Evolutionary conservation across 2,797 vertebrate genomes (phyloP).

Genomic region (Vireo griseus): DNA sequence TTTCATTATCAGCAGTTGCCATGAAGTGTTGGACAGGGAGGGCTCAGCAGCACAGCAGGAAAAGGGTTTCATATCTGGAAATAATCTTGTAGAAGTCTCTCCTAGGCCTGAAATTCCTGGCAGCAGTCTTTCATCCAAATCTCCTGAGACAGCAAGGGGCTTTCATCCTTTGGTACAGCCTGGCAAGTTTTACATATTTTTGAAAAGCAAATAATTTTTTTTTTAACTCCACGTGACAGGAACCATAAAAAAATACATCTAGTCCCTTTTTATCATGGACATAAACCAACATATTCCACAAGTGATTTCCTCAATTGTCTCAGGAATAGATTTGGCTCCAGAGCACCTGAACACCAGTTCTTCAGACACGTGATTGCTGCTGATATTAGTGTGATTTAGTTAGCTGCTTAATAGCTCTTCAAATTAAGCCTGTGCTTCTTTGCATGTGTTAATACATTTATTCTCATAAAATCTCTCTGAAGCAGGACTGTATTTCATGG

Average conservation of each 20-base stretch:
- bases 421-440: background rate
- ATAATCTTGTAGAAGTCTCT: slow-evolving; percentile 38
- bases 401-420: background rate
- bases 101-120: slow-evolving; percentile 40
- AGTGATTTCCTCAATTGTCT: background rate
- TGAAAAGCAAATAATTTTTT: background rate
- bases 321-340: background rate
- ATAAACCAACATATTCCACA: background rate
- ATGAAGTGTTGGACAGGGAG: background rate
- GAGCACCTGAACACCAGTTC: background rate
- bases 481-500: background rate
- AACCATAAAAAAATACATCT: background rate
- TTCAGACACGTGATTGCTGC: background rate
- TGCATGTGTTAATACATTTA: background rate
- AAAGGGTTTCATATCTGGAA: slow-evolving; percentile 52
- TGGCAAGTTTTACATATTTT: background rate
- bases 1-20: slow-evolving; percentile 26
- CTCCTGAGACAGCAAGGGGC: background rate
- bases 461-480: background rate
- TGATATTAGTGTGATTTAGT: background rate
- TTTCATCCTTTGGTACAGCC: background rate
- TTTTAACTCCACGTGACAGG: background rate
- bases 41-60: slow-evolving; percentile 11
- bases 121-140: background rate
- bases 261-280: background rate